Conservation (phyloP, 2,888 invertebrate genomes). For the Blastobasis adustella region DNA sequence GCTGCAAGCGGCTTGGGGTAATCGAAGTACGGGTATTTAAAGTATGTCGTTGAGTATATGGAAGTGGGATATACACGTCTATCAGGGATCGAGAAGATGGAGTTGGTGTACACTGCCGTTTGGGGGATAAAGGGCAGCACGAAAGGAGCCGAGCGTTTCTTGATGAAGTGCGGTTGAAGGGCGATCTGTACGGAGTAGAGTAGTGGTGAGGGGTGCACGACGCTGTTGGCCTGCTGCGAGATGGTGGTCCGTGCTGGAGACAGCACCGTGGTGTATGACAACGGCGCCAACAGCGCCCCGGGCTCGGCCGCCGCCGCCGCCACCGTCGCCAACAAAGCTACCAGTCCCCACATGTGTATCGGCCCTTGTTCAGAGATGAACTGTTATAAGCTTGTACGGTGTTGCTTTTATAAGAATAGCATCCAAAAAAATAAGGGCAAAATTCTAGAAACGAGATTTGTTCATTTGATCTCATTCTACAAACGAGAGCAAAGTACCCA, state of each 20-base stretch:
- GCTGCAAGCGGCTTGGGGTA: too few relatives aligned
- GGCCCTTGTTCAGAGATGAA: too few relatives aligned
- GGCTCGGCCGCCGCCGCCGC: slow-evolving; percentile 70
- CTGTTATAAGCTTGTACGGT: slow-evolving; percentile 39
- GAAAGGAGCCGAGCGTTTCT: slow-evolving; percentile 29
- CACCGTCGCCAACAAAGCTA: slow-evolving; percentile 76
- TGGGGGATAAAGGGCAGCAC: slow-evolving; percentile 6
- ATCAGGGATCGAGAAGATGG: too few relatives aligned
- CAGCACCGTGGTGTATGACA: slow-evolving; percentile 18
- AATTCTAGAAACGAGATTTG: too few relatives aligned
- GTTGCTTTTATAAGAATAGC: slow-evolving; percentile 61
- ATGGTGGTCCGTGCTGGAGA: slow-evolving; percentile 48
- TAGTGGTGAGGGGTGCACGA: slow-evolving; percentile 56
- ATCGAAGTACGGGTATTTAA: too few relatives aligned
- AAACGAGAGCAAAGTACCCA: slow-evolving; percentile 54
- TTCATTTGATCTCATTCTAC: slow-evolving; percentile 37
- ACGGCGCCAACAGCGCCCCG: slow-evolving; percentile 22
- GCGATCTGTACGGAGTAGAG: slow-evolving; percentile 35
- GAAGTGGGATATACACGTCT: too few relatives aligned
- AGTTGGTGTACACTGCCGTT: too few relatives aligned
- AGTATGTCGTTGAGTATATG: too few relatives aligned
- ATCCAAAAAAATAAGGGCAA: slow-evolving; percentile 45
- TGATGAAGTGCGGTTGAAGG: slow-evolving; percentile 39
- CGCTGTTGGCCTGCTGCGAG: slow-evolving; percentile 53
- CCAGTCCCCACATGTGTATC: slow-evolving; percentile 67